Evolutionary conservation across 2,113 vertebrate species (phyloP).

Genomic region (Nematolebias whitei): DNA sequence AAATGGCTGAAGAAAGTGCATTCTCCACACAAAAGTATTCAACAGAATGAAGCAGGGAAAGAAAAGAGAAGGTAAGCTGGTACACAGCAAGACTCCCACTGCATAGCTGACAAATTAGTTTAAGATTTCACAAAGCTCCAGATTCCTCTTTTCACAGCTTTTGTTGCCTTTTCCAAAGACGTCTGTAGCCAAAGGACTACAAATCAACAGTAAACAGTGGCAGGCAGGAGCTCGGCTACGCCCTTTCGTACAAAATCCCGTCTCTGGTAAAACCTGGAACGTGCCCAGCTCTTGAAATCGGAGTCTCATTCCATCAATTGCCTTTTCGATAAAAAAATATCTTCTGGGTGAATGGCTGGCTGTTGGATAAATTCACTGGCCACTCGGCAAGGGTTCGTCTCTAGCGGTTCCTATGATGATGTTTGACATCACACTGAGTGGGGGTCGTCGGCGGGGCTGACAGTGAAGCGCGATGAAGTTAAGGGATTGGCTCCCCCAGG

Average conservation of each 20-base stretch:
- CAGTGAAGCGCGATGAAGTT: conserved; percentile 89
- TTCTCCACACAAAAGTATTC: conserved; percentile 46
- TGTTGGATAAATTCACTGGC: conserved; percentile 60
- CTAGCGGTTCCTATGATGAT: conserved; percentile 43
- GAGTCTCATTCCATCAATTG: conserved; percentile 74
- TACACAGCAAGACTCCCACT: conserved; percentile 82
- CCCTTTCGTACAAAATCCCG: conserved; percentile 73
- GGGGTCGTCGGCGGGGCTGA: conserved; percentile 89
- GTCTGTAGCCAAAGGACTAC: conserved; percentile 52
- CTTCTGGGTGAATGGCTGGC: conserved; percentile 76
- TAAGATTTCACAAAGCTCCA: conserved; percentile 76
- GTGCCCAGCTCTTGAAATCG: conserved; percentile 74
- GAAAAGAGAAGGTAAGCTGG: conserved; percentile 79
- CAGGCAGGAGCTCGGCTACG: conserved; percentile 62
- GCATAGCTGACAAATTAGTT: conserved; percentile 81
- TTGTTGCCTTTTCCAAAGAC: conserved; percentile 65
- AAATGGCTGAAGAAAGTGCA: conserved; percentile 73
- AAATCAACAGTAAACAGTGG: conserved; percentile 72
- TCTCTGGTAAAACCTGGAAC: conserved; percentile 78
- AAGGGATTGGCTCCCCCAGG: conserved; percentile 71
- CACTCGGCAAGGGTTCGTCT: conserved; percentile 58
- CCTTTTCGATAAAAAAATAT: conserved; percentile 80
- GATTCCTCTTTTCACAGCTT: conserved; percentile 63
- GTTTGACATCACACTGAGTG: conserved; percentile 73
- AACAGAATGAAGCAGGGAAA: conserved; percentile 76